Conservation (phyloP, 2,797 vertebrate genomes). For the Sebastes matsubarae region DNA sequence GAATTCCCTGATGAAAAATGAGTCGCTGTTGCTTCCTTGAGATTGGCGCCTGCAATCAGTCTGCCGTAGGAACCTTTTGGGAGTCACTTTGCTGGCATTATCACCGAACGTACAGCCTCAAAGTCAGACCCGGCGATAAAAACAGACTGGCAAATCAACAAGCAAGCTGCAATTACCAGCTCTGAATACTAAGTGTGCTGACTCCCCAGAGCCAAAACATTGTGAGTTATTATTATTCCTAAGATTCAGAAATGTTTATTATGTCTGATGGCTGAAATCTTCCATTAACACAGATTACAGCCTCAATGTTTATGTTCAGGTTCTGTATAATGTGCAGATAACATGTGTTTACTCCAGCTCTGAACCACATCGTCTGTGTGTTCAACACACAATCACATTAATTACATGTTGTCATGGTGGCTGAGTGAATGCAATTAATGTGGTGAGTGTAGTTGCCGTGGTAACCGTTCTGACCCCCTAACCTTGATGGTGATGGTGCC, state of each 20-base stretch:
- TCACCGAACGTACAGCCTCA: constrained; percentile 33
- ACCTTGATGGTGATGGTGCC: constrained; percentile 84
- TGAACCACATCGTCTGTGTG: background rate
- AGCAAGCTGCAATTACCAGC: constrained; percentile 18
- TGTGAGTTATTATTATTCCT: constrained; percentile 29
- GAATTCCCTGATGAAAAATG: constrained; percentile 38
- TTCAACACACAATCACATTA: constrained; percentile 12
- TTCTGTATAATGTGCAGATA: background rate
- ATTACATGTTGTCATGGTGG: background rate
- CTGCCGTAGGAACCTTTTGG: constrained; percentile 30
- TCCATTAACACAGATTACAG: background rate
- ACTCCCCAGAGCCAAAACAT: constrained; percentile 44
- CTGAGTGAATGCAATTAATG: background rate
- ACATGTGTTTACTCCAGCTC: background rate
- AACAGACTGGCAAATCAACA: constrained; percentile 48
- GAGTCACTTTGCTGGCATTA: constrained; percentile 45
- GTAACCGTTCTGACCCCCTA: constrained; percentile 21
- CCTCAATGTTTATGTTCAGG: background rate
- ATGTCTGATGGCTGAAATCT: constrained; percentile 2
- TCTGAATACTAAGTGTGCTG: constrained; percentile 44
- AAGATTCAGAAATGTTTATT: constrained; percentile 14
- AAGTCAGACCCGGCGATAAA: constrained; percentile 45
- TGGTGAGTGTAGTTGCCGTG: constrained; percentile 3
- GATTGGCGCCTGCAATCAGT: constrained; percentile 55
- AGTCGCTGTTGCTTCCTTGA: constrained; percentile 25